phyloP scores from a whole-genome alignment of 2,888 invertebrate genomes.

The Eurytoma adleriae region DNA sequence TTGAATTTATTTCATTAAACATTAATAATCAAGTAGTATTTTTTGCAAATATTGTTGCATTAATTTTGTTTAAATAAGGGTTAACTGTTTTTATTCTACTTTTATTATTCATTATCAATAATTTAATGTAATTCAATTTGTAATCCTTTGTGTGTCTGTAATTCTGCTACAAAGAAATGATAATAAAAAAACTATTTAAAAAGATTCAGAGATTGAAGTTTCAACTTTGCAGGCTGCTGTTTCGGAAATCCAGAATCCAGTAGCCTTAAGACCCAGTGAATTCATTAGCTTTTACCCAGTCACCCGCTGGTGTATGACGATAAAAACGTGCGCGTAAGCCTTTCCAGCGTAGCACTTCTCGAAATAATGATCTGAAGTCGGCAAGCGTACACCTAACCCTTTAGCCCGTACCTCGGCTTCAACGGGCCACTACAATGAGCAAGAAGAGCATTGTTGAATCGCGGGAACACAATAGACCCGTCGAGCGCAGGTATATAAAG shows the following conservation, averaged over 20 bases:
- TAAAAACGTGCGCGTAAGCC: slow-evolving; percentile 11
- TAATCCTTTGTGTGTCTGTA: too few species aligned
- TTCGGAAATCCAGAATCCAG: slow-evolving; percentile 13
- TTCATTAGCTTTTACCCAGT: slow-evolving; percentile 24
- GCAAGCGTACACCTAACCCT: slow-evolving; percentile 32
- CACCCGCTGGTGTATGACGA: too few species aligned
- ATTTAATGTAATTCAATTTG: too few species aligned
- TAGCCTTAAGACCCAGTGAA: background rate
- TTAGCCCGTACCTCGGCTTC: slow-evolving; percentile 2
- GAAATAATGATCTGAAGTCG: slow-evolving; percentile 28
- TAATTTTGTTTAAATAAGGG: too few species aligned
- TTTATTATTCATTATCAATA: too few species aligned
- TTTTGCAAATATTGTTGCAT: too few species aligned
- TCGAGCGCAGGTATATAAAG: slow-evolving; percentile 40
- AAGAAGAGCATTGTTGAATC: slow-evolving; percentile 26
- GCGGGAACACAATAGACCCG: slow-evolving; percentile 23
- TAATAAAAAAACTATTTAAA: too few species aligned
- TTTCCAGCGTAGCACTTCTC: slow-evolving; percentile 19
- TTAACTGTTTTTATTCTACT: too few species aligned
- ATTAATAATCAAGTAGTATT: too few species aligned
- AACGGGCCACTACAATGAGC: background rate
- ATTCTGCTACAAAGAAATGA: too few species aligned
- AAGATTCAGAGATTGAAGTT: too few species aligned
- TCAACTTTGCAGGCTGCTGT: slow-evolving; percentile 34
- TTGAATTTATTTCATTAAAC: too few species aligned